These are phyloP conservation scores for Tragelaphus strepsiceros DNA, from an alignment of 2,113 vertebrate species.

Conservation along the genomic window DNA sequence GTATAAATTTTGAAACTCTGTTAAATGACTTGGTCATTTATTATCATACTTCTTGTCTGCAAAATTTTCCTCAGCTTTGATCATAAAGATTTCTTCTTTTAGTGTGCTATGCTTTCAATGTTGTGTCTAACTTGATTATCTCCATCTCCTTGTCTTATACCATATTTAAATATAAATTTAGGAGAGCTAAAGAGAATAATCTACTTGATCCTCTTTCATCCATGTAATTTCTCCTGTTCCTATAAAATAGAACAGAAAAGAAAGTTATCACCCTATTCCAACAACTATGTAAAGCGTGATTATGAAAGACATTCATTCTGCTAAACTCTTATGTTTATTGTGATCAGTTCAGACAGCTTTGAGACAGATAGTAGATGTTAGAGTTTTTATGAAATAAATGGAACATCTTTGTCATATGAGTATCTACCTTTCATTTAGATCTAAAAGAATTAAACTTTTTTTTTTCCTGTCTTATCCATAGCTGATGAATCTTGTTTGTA, in stretches of 20 bases:
- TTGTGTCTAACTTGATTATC: slow-evolving; percentile 45
- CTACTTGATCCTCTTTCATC: slow-evolving; percentile 24
- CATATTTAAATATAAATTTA: slow-evolving; percentile 12
- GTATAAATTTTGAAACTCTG: background rate
- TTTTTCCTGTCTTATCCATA: background rate
- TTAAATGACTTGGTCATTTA: slow-evolving; percentile 29
- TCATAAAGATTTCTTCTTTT: background rate
- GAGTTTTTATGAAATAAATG: background rate
- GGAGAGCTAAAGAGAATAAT: background rate
- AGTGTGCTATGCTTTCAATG: background rate
- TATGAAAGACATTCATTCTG: background rate
- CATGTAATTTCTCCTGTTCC: background rate
- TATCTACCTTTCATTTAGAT: background rate
- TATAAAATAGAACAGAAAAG: slow-evolving; percentile 28
- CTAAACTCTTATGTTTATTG: background rate
- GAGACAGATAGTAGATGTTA: background rate
- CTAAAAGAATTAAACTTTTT: background rate
- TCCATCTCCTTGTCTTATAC: background rate
- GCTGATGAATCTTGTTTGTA: background rate
- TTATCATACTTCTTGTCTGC: background rate
- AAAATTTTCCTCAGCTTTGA: slow-evolving; percentile 45
- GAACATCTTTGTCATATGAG: background rate
- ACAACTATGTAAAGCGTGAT: background rate
- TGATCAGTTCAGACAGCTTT: slow-evolving; percentile 39
- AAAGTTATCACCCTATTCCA: background rate